Percentiles rank a stretch among this genome's conserved stretches.
Evolutionary conservation across 2,888 invertebrate species (phyloP).

Genomic region (Lobophora halterata): DNA sequence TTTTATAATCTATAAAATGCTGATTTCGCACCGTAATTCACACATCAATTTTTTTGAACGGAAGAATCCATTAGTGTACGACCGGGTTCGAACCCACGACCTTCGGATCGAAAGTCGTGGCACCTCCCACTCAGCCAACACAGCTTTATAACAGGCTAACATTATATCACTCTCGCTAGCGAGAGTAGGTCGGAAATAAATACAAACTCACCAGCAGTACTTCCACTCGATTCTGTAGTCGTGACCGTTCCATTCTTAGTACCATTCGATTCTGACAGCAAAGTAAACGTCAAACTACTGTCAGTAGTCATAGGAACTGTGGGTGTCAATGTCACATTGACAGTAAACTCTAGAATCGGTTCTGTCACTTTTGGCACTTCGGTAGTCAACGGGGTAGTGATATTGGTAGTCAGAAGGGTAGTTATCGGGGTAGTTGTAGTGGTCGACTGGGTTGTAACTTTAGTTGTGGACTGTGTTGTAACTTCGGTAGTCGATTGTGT

Average conservation of each 20-base stretch:
- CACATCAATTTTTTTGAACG: no score
- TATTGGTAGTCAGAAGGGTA: conserved; percentile 9
- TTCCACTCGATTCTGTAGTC: conserved; percentile 20
- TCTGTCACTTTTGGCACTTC: conserved; percentile 5
- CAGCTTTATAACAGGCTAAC: no score
- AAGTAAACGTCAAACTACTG: conserved; percentile 42
- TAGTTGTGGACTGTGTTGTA: conserved; percentile 33
- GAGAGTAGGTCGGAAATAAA: no score
- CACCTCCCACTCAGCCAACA: no score
- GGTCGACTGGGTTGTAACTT: conserved; percentile 11
- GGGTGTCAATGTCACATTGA: conserved; percentile 62
- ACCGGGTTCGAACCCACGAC: no score
- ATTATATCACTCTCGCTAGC: no score
- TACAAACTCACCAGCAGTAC: conserved; percentile 17
- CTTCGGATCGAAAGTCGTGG: no score
- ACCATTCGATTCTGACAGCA: conserved; percentile 36
- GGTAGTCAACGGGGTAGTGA: conserved; percentile 12
- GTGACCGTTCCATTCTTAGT: conserved; percentile 41
- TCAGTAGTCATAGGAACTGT: conserved; percentile 53
- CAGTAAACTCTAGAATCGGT: conserved; percentile 55
- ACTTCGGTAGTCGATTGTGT: no score
- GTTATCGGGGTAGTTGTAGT: conserved; percentile 18
- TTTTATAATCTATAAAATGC: no score
- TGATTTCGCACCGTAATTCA: no score
- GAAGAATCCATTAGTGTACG: no score